Conservation (phyloP, 2,888 invertebrate species). For the Piscicola geometra region DNA sequence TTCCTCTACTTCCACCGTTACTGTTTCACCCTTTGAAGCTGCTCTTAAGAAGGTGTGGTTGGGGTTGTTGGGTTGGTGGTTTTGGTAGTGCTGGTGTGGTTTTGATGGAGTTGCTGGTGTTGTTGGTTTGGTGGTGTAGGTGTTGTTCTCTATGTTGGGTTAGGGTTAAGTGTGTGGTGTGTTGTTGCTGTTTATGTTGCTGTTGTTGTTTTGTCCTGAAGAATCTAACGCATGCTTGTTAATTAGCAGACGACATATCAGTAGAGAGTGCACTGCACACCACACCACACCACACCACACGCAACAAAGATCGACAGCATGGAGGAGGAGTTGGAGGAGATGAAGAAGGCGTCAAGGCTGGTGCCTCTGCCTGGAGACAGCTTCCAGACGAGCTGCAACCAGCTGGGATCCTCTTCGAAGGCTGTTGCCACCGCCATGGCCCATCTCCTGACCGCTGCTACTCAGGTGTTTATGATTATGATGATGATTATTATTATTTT, state of each 20-base stretch:
- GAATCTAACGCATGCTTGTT: neutral
- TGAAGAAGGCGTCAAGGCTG: constrained; percentile 70
- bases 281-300: too few species aligned
- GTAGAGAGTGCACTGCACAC: too few species aligned
- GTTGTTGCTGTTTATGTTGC: neutral
- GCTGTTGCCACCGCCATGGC: constrained; percentile 77
- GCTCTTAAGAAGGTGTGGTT: constrained; percentile 71
- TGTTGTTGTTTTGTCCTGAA: neutral
- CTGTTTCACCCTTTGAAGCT: constrained; percentile 69
- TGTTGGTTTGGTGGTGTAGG: neutral
- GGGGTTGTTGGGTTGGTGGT: too few species aligned
- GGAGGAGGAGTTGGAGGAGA: constrained; percentile 75
- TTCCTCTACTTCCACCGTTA: too few species aligned
- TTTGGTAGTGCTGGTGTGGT: neutral
- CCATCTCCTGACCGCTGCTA: constrained; percentile 77
- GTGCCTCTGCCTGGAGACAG: constrained; percentile 81
- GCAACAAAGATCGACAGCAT: constrained; percentile 60
- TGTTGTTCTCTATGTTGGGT: too few species aligned
- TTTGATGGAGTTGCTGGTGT: neutral
- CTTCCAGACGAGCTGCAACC: constrained; percentile 53
- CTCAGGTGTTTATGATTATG: constrained; percentile 59
- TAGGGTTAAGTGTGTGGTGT: neutral
- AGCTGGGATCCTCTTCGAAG: constrained; percentile 65
- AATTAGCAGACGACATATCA: too few species aligned
- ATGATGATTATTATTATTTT: neutral